Evolutionary conservation across 1,140 invertebrate genomes (phyloP).

Genomic region (Phthorimaea operculella): DNA sequence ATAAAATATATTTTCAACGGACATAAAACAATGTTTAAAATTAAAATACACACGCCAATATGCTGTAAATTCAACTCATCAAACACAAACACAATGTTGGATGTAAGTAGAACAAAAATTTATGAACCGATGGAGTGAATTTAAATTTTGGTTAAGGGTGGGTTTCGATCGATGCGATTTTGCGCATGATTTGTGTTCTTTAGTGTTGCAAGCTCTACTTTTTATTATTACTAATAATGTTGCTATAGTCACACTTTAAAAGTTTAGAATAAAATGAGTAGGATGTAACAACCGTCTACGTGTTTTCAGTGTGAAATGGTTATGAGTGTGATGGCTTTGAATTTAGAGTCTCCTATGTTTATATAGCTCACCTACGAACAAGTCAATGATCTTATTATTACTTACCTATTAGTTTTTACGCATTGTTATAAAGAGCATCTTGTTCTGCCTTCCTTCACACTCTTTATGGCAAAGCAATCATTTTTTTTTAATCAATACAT

Average conservation of each 20-base stretch:
- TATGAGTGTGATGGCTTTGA: conserved; percentile 46
- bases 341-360: conserved; percentile 27
- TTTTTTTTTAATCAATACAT: neutral
- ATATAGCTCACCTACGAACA: conserved; percentile 20
- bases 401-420: neutral
- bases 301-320: conserved; percentile 25
- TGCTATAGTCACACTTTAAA: conserved; percentile 38
- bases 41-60: conserved; percentile 15
- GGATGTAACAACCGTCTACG: neutral
- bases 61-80: neutral
- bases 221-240: conserved; percentile 37
- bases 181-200: conserved; percentile 44
- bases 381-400: conserved; percentile 16
- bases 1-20: conserved; percentile 18
- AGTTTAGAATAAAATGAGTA: conserved; percentile 4
- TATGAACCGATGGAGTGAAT: neutral
- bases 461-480: no score
- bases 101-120: neutral
- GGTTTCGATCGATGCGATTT: neutral
- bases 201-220: conserved; percentile 60
- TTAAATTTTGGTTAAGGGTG: conserved; percentile 1
- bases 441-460: conserved; percentile 11
- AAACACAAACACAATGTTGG: neutral
- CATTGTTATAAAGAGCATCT: conserved; percentile 30
- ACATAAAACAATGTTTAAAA: conserved; percentile 26